Evolutionary conservation across 1,140 invertebrate genomes (phyloP), one percentile per base, ranked within the genome.

Genomic region (Platyura marginata): DNA sequence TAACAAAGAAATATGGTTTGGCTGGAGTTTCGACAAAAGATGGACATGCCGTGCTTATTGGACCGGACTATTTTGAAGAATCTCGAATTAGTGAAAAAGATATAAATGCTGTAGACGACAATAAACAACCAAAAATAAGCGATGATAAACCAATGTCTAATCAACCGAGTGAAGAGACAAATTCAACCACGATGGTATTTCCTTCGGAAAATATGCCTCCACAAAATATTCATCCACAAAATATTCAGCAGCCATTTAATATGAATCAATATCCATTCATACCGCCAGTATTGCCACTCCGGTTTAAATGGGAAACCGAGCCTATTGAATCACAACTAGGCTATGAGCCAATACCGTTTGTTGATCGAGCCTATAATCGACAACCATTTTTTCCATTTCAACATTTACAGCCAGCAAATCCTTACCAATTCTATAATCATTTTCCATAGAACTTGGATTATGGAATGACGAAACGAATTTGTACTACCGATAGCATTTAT

Each of bases 1-100:
- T n/a, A n/a, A n/a, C n/a, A n/a, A n/a, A n/a, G n/a, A n/a, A 32
- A 41, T 41, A 41, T 32, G 40, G 40, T 16, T 19, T 41, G 3
- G 25, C 25, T 2, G 9, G n/a, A 6, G 5, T 41, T n/a, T 10
- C 15, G 15, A n/a, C n/a, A n/a, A n/a, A n/a, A n/a, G 25, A 41
- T n/a, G 40, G 25, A 25, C 18, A 29, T 25, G n/a, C n/a, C 4
- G 6, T 41, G 19, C 23, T 41, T 29, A 23, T 41, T 25, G 40
- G 40, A 19, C 40, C 40, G 15, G 19, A 32, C 8, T 41, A 16
- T 32, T 32, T 32, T 15, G 22, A 21, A 3, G 22, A 41, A 32
- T 21, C 22, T 29, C 40, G 40, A 3, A 3, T 41, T 9, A 8
- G 21, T 11, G 25, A 32, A 13, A 32, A 29, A 32, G 40, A 21